These are phyloP conservation scores for Paramisgurnus dabryanus DNA, from an alignment of 2,113 vertebrate genomes.

Conservation along the genomic window DNA sequence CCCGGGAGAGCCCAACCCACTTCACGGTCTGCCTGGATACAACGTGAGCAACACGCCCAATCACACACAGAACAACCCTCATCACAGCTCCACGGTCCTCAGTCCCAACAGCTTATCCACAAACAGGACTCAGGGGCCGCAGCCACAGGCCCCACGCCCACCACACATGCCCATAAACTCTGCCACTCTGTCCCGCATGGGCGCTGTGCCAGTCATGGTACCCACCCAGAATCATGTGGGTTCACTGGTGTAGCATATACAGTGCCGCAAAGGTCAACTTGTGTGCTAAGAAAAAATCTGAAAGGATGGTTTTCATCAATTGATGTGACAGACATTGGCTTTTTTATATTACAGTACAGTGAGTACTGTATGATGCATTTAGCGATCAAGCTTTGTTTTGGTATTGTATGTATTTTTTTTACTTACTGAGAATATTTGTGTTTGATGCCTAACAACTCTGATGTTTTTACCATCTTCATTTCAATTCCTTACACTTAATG, in stretches of 20 bases:
- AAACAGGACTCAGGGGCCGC: conserved; percentile 73
- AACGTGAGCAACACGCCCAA: conserved; percentile 61
- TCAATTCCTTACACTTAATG: background rate
- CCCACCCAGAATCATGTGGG: conserved; percentile 84
- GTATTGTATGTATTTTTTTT: background rate
- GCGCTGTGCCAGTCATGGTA: conserved; percentile 80
- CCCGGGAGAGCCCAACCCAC: conserved; percentile 65
- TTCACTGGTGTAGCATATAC: conserved; percentile 80
- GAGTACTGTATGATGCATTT: background rate
- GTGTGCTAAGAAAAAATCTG: background rate
- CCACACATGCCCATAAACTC: conserved; percentile 57
- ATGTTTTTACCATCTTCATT: background rate
- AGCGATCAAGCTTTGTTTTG: too few species aligned
- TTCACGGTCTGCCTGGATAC: conserved; percentile 79
- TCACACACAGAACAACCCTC: conserved; percentile 56
- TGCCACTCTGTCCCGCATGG: conserved; percentile 76
- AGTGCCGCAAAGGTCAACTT: background rate
- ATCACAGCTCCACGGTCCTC: conserved; percentile 52
- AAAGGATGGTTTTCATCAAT: background rate
- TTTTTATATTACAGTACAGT: background rate
- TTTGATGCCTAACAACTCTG: conserved; percentile 6
- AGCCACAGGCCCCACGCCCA: conserved; percentile 67
- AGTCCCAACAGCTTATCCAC: conserved; percentile 42
- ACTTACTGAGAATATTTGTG: background rate
- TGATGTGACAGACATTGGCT: background rate